These are phyloP conservation scores for Hetaerina titia DNA, from an alignment of 2,888 invertebrate genomes.

Conservation along the genomic window DNA sequence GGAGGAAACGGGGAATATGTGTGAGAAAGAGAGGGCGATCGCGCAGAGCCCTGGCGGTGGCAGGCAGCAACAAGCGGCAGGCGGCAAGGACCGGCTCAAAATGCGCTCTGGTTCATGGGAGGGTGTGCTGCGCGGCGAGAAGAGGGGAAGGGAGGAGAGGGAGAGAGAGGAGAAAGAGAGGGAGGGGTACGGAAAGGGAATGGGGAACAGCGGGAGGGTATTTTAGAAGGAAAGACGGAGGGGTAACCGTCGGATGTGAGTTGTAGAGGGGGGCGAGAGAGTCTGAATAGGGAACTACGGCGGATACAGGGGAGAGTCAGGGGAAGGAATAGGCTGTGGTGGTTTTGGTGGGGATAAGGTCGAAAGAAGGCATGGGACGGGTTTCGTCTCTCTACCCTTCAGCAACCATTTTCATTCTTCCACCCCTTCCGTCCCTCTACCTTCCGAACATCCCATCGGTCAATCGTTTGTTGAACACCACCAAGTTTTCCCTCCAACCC, in stretches of 20 bases:
- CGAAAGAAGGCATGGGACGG: not conserved
- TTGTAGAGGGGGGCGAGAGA: not conserved
- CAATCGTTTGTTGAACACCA: no score
- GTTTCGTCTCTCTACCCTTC: not conserved
- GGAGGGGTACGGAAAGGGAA: not conserved
- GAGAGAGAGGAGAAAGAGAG: not conserved
- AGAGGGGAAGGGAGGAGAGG: not conserved
- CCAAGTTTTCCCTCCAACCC: not conserved
- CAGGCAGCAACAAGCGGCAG: conserved; percentile 38
- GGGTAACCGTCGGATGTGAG: not conserved
- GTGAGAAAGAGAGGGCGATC: not conserved
- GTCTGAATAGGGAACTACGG: not conserved
- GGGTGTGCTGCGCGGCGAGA: not conserved
- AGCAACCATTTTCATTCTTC: not conserved
- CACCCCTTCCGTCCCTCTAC: not conserved
- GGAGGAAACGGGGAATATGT: not conserved
- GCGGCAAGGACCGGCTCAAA: conserved; percentile 62
- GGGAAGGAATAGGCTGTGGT: not conserved
- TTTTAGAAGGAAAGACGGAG: not conserved
- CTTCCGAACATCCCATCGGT: no score
- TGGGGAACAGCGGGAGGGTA: not conserved
- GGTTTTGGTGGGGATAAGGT: not conserved
- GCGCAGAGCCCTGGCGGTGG: conserved; percentile 14
- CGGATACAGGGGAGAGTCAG: not conserved
- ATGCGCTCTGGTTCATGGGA: not conserved